Conservation (phyloP, 2,113 vertebrate species). For the Nicator chloris region DNA sequence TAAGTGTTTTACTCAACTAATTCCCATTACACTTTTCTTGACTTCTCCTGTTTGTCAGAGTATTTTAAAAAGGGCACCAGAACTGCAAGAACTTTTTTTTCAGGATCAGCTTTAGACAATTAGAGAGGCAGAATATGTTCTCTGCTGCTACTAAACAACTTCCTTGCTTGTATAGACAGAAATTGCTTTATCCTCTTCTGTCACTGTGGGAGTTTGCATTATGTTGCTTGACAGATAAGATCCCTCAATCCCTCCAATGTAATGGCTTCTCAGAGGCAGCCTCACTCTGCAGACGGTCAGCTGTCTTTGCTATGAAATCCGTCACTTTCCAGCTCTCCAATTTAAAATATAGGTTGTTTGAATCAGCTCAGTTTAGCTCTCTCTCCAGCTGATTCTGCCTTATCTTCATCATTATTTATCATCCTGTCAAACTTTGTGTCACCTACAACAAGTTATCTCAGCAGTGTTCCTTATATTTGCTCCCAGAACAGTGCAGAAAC, state of each 20-base stretch:
- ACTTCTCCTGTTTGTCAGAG: not conserved
- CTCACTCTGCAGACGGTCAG: not conserved
- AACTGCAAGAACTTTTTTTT: not conserved
- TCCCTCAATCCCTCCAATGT: not conserved
- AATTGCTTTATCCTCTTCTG: not conserved
- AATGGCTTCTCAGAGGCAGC: not conserved
- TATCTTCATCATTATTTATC: conserved; percentile 4
- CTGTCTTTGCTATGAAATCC: not conserved
- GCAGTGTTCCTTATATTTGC: not conserved
- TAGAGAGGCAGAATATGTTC: not conserved
- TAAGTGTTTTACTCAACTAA: not conserved
- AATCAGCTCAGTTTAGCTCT: not conserved
- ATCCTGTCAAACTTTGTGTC: not conserved
- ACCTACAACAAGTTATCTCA: not conserved
- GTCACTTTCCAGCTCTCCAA: not conserved
- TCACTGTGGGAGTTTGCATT: not conserved
- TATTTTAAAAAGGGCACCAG: not conserved
- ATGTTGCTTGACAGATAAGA: not conserved
- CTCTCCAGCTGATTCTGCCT: not conserved
- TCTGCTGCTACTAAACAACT: not conserved
- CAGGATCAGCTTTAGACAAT: not conserved
- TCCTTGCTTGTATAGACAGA: not conserved
- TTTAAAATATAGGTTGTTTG: not conserved
- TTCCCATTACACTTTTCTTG: not conserved
- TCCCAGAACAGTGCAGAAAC: not conserved